Percentiles rank a stretch among this genome's conserved stretches.
These are phyloP conservation scores for Onthophagus sagittarius DNA, from an alignment of 2,888 invertebrate genomes.

Conservation along the genomic window DNA sequence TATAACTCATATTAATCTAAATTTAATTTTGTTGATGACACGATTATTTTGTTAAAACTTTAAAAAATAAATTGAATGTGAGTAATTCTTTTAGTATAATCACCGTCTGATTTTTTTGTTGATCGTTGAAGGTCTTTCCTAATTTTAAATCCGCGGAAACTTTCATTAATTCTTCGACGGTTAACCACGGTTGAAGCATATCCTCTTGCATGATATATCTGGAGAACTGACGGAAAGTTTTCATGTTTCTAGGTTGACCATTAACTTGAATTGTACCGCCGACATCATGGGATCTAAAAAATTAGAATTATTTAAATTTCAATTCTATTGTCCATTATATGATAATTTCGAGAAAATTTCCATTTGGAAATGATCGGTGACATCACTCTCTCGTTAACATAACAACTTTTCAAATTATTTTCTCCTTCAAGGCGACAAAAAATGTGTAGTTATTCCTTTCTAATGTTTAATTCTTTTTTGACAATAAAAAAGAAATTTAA, in stretches of 20 bases:
- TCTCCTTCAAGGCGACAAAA: background rate
- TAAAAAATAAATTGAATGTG: background rate
- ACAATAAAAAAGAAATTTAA: too few species aligned
- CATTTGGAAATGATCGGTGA: background rate
- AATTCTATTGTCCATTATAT: background rate
- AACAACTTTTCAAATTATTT: background rate
- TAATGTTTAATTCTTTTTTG: background rate
- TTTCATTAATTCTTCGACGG: slow-evolving; percentile 83
- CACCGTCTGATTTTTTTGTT: slow-evolving; percentile 69
- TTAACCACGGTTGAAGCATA: slow-evolving; percentile 78
- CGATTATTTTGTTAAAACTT: background rate
- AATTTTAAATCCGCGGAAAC: slow-evolving; percentile 89
- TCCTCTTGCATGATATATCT: slow-evolving; percentile 96
- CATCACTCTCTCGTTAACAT: background rate
- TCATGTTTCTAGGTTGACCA: slow-evolving; percentile 69
- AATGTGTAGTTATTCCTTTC: background rate
- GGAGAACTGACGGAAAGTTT: slow-evolving; percentile 80
- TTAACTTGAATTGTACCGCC: slow-evolving; percentile 77
- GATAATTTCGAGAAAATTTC: background rate
- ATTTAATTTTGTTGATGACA: too few species aligned
- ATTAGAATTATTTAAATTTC: background rate
- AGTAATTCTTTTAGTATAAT: slow-evolving; percentile 41
- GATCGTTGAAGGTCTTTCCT: slow-evolving; percentile 57
- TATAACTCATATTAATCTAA: too few species aligned
- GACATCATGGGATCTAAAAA: slow-evolving; percentile 54